Base-by-base conservation (phyloP, 2,888 invertebrate genomes). In the Sinhomidia bicolor region DNA sequence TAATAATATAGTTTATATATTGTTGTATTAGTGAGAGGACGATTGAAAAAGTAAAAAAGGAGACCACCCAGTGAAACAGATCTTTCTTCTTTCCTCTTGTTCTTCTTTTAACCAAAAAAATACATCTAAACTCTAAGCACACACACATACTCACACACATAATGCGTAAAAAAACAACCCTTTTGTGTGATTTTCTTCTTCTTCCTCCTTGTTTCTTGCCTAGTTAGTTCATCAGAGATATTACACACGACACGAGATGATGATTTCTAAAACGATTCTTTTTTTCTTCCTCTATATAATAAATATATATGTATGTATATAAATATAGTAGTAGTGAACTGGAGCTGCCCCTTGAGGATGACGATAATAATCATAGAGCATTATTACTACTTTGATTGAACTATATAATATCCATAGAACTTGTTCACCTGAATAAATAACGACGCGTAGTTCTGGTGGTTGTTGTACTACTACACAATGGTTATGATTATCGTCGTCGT, bases 41-140 rank as follows among this genome's bases (percentile, higher is more conserved):
- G 57, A 85, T 47, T 29, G 14, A 20, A 23, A 60, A 78, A 54
- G 44, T 44, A 47, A 80, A 74, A 80, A 86, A 74, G 20, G 86
- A 81, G 86, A 86, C 86, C 86, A 86, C 80, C 80, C 80, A 80
- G 60, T 36, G 57, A 80, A 80, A 86, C 86, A 86, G 86, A 86
- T 86, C 86, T 86, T 80, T 68, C n/a, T 41, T 44, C 71, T 71
- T 20, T 71, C 23, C 44, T 44, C 41, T 20, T 44, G 10, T 60
- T 60, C 41, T 71, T 17, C 54, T 17, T 17, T 17, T 17, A 54
- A 54, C 54, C 7, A 54, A 54, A n/a, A 12, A 54, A 17, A 68
- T 36, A 68, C 17, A 68, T 32, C 32, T 32, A 62, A 62, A n/a
- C n/a, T n/a, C n/a, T 47, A 47, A 14, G 10, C 47, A 47, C 47